These are phyloP conservation scores for Lordiphosa clarofinis DNA, from an alignment of 1,140 invertebrate genomes.

Conservation along the genomic window DNA sequence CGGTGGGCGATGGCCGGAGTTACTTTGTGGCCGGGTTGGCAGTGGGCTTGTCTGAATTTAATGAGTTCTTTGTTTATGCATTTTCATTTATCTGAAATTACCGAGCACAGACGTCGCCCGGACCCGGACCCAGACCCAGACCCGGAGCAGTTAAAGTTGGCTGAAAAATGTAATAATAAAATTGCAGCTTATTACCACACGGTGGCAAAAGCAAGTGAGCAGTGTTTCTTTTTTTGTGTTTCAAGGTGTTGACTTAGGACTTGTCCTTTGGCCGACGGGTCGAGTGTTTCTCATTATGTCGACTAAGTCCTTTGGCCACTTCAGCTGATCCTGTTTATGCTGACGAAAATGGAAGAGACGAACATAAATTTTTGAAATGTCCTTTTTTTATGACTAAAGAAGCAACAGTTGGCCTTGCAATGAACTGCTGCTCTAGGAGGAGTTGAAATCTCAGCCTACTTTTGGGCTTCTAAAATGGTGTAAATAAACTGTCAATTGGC, in stretches of 20 bases:
- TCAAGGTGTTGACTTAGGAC: conserved; percentile 57
- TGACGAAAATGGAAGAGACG: conserved; percentile 31
- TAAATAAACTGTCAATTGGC: too few species aligned
- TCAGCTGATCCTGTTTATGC: conserved; percentile 35
- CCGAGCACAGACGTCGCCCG: conserved; percentile 33
- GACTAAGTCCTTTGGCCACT: conserved; percentile 42
- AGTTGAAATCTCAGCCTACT: too few species aligned
- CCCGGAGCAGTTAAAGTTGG: conserved; percentile 13
- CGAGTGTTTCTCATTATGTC: conserved; percentile 42
- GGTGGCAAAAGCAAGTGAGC: conserved; percentile 30
- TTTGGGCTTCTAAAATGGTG: too few species aligned
- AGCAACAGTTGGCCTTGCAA: too few species aligned
- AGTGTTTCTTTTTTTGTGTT: conserved; percentile 15
- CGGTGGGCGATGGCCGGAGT: not conserved
- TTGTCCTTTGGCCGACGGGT: conserved; percentile 2
- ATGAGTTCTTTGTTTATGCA: conserved; percentile 62
- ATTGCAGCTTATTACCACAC: conserved; percentile 63
- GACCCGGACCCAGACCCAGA: not conserved
- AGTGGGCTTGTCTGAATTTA: conserved; percentile 29
- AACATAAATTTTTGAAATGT: conserved; percentile 27
- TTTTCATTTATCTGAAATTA: conserved; percentile 64
- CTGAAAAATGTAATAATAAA: conserved; percentile 53
- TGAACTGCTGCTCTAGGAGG: too few species aligned
- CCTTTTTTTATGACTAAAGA: conserved; percentile 25
- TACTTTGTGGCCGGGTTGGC: conserved; percentile 25